These are phyloP conservation scores for Cololabis saira DNA, from an alignment of 2,113 vertebrate species.

Conservation along the genomic window DNA sequence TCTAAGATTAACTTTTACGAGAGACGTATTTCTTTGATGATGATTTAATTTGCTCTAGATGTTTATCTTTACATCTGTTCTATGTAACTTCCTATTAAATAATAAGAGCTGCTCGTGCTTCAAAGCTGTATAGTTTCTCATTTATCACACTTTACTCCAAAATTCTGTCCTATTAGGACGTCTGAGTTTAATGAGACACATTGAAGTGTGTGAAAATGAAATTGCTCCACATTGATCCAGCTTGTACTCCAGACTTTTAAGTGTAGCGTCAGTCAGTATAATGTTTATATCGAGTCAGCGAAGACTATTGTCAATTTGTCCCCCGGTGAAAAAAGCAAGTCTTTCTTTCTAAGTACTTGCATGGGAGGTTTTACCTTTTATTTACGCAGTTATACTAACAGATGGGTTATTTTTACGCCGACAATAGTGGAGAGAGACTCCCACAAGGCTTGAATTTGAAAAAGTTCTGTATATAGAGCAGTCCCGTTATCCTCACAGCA, in stretches of 20 bases:
- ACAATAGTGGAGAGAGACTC: conserved; percentile 14
- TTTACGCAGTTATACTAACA: neutral
- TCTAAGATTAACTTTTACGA: conserved; percentile 41
- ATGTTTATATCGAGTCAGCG: conserved; percentile 7
- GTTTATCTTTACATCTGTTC: conserved; percentile 54
- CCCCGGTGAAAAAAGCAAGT: conserved; percentile 1
- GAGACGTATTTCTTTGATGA: conserved; percentile 42
- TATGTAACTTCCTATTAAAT: conserved; percentile 28
- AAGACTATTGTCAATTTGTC: conserved; percentile 5
- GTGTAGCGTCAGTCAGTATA: conserved; percentile 19
- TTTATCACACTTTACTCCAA: conserved; percentile 66
- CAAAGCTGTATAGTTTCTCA: conserved; percentile 24
- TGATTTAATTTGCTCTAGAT: conserved; percentile 56
- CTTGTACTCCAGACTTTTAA: conserved; percentile 10
- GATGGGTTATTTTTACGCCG: conserved; percentile 15
- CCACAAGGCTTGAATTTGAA: conserved; percentile 14
- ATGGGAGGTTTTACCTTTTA: neutral
- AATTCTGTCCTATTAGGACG: conserved; percentile 57
- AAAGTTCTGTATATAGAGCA: conserved; percentile 16
- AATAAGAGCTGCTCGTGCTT: conserved; percentile 7
- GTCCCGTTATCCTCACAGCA: conserved; percentile 2
- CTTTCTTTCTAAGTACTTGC: neutral
- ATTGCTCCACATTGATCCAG: conserved; percentile 51
- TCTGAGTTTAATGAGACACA: conserved; percentile 65
- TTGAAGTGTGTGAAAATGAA: conserved; percentile 32